phyloP scores from a whole-genome alignment of 1,140 invertebrate genomes.

The Psix sp. region DNA sequence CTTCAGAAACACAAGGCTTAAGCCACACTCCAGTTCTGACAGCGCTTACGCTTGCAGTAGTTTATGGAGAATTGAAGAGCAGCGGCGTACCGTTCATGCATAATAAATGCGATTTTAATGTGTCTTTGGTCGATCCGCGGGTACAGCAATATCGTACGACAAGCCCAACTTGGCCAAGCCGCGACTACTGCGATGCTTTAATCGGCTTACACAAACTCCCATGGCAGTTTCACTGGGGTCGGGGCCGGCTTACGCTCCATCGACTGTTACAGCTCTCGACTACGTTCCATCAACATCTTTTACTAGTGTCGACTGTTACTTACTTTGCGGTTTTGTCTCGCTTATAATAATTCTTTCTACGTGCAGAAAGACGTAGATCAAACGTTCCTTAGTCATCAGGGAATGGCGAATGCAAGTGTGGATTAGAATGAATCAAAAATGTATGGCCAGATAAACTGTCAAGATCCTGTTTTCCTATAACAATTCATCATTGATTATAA shows the following conservation, averaged over 20 bases:
- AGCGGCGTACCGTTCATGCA: conserved; percentile 62
- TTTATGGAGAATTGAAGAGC: conserved; percentile 58
- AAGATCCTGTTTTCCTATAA: too few relatives aligned
- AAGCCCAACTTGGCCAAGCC: conserved; percentile 44
- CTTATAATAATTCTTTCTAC: conserved; percentile 22
- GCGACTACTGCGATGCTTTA: conserved; percentile 71
- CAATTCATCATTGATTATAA: too few relatives aligned
- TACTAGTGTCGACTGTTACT: conserved; percentile 47
- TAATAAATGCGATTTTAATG: conserved; percentile 77
- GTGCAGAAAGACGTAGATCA: conserved; percentile 16
- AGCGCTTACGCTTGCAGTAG: conserved; percentile 53
- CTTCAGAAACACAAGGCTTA: conserved; percentile 50
- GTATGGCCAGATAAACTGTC: too few relatives aligned
- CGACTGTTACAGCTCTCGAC: conserved; percentile 40
- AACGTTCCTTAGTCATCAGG: too few relatives aligned
- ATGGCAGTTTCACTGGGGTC: too few relatives aligned
- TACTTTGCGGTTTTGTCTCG: conserved; percentile 42
- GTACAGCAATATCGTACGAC: conserved; percentile 59
- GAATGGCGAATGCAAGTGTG: too few relatives aligned
- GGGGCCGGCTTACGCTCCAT: conserved; percentile 35
- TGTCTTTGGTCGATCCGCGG: conserved; percentile 68
- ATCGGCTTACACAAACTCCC: conserved; percentile 72
- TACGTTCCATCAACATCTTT: conserved; percentile 47
- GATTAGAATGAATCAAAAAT: too few relatives aligned
- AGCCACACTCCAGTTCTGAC: conserved; percentile 58